Percentiles rank a stretch among this genome's conserved stretches.
Evolutionary conservation across 2,797 vertebrate species (phyloP).

Genomic region (Sebastes minor): DNA sequence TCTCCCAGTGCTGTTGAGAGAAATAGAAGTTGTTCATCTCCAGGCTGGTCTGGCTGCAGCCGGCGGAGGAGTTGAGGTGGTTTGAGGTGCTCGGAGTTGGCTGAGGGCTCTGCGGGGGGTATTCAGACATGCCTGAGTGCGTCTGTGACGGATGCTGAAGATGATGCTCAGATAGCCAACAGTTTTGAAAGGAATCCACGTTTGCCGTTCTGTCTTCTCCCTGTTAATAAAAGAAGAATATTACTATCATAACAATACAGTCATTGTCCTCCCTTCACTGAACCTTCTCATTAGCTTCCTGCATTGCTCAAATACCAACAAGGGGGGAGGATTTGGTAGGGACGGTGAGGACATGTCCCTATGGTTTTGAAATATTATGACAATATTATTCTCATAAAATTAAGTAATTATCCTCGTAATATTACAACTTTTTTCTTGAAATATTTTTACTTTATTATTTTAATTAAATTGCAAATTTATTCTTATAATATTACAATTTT

Average conservation of each 20-base stretch:
- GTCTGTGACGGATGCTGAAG: slow-evolving; percentile 54
- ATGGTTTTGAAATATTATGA: no score
- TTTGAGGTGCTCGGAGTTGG: slow-evolving; percentile 1
- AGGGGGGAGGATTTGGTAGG: neutral
- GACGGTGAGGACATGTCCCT: no score
- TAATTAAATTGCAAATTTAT: no score
- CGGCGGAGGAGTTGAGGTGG: neutral
- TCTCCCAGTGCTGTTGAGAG: slow-evolving; percentile 37
- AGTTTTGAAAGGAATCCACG: slow-evolving; percentile 32
- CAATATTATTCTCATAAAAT: no score
- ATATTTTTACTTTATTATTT: no score
- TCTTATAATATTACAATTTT: no score
- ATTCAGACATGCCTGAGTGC: slow-evolving; percentile 49
- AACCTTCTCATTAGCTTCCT: slow-evolving; percentile 1
- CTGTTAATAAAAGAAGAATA: slow-evolving; percentile 68
- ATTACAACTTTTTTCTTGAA: no score
- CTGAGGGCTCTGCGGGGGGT: slow-evolving; percentile 30
- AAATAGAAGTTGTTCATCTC: slow-evolving; percentile 37
- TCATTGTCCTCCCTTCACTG: neutral
- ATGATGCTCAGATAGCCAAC: slow-evolving; percentile 33
- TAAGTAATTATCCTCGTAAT: no score
- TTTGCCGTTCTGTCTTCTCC: slow-evolving; percentile 21
- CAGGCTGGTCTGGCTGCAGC: slow-evolving; percentile 7
- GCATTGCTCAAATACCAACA: slow-evolving; percentile 21
- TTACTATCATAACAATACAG: slow-evolving; percentile 3